phyloP scores from a whole-genome alignment of 2,797 vertebrate genomes.

The Ctenopoma multispine region DNA sequence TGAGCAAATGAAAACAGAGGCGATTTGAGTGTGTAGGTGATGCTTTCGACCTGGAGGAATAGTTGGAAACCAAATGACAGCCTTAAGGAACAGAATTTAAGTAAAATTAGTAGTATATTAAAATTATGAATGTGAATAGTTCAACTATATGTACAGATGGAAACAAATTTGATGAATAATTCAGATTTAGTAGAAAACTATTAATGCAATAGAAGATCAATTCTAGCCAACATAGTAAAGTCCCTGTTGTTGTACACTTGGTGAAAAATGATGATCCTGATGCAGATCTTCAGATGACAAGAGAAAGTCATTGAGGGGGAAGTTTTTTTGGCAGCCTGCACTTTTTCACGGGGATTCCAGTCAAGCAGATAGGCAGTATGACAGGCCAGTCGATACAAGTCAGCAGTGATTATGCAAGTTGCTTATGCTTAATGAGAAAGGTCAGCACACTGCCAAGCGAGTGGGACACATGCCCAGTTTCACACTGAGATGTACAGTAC shows the following conservation, averaged over 20 bases:
- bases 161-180: background rate
- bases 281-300: slow-evolving; percentile 57
- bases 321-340: slow-evolving; percentile 61
- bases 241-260: slow-evolving; percentile 36
- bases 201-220: slow-evolving; percentile 20
- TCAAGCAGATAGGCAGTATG: slow-evolving; percentile 69
- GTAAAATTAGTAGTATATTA: no score
- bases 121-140: background rate
- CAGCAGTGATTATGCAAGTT: slow-evolving; percentile 84
- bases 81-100: no score
- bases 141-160: slow-evolving; percentile 2
- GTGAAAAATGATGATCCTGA: slow-evolving; percentile 52
- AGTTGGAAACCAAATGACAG: slow-evolving; percentile 6
- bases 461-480: slow-evolving; percentile 69
- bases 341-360: slow-evolving; percentile 67
- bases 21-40: background rate
- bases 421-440: slow-evolving; percentile 81
- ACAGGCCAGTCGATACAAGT: slow-evolving; percentile 82
- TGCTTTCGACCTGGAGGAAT: background rate
- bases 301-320: slow-evolving; percentile 57
- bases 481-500: slow-evolving; percentile 67
- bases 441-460: slow-evolving; percentile 77
- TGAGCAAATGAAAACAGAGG: slow-evolving; percentile 8
- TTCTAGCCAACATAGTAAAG: no score
- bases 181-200: slow-evolving; percentile 20